These are phyloP conservation scores for Procambarus virginalis DNA, from an alignment of 1,140 invertebrate genomes.

Conservation along the genomic window DNA sequence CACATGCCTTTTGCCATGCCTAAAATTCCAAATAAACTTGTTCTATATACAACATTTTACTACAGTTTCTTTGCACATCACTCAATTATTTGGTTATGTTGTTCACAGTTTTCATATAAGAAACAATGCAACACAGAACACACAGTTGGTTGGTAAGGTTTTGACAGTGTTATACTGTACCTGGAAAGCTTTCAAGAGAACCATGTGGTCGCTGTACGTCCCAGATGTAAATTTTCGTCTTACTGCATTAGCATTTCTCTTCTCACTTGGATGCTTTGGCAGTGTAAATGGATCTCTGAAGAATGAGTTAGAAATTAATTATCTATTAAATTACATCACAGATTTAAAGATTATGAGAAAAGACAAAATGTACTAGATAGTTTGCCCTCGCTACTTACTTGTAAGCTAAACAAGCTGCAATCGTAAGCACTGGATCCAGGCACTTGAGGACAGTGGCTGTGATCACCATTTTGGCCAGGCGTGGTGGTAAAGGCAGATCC, in stretches of 20 bases:
- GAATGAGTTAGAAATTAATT: too few relatives aligned
- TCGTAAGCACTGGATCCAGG: slow-evolving; percentile 93
- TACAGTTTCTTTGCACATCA: too few relatives aligned
- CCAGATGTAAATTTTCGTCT: slow-evolving; percentile 83
- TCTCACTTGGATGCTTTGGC: slow-evolving; percentile 81
- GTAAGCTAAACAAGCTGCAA: slow-evolving; percentile 89
- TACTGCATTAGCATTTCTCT: slow-evolving; percentile 78
- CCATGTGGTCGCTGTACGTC: slow-evolving; percentile 93
- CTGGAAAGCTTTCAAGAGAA: slow-evolving; percentile 89
- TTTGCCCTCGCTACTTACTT: slow-evolving; percentile 76
- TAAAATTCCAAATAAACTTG: slow-evolving; percentile 66
- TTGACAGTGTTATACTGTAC: slow-evolving; percentile 75
- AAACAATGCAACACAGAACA: too few relatives aligned
- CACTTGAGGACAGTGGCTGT: slow-evolving; percentile 94
- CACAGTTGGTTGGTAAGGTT: too few relatives aligned
- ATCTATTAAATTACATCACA: too few relatives aligned
- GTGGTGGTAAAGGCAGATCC: slow-evolving; percentile 92
- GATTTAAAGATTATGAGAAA: too few relatives aligned
- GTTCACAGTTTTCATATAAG: too few relatives aligned
- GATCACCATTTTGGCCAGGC: slow-evolving; percentile 92
- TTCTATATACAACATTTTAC: too few relatives aligned
- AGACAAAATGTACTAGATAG: too few relatives aligned
- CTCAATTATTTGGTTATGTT: too few relatives aligned
- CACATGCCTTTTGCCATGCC: slow-evolving; percentile 80
- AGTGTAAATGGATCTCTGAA: slow-evolving; percentile 86